Evolutionary conservation across 2,113 vertebrate species (phyloP), one percentile per base, ranked within the genome.

Genomic region (Dendropsophus ebraccatus): DNA sequence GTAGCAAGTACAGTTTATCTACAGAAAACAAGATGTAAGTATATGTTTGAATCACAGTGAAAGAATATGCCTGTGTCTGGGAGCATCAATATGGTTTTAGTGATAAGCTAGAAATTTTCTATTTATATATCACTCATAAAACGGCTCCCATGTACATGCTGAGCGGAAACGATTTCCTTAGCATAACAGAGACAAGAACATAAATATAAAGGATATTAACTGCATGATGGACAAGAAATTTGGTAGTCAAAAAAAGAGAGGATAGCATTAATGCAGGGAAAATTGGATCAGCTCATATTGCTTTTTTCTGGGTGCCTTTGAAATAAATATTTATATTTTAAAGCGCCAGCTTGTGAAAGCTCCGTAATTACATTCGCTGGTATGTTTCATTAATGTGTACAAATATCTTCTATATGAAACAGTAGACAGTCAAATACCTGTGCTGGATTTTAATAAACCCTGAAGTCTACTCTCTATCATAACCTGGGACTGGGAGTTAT

Each of bases 1-100:
- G 91, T 92, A 92, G 86, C 87, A 88, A 88, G 82, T 85, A 87
- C n/a, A 75, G 84, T 93, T 94, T 93, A 94, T 94, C 92, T 89
- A 88, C 89, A 88, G 77, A 88, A 90, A 89, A 90, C 88, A 90
- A 1, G 75, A 88, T 91, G 89, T 88, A 92, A 91, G 88, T 89
- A 91, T 93, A 92, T 92, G 87, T 90, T 91, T 92, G 87, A 84
- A 78, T 75, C 89, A 87, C 83, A 90, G 82, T 90, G 88, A 77
- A 88, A 45, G 14, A 90, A 90, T 88, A 87, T 90, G 88, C 86
- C 84, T 89, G 88, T 81, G 81, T 91, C 88, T 87, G 0, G 88
- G 89, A 91, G 92, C 76, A 14, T 81, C 84, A 86, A 86, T 86
- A 73, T 86, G 84, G 76, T 72, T 86, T 73, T 81, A 47, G 84